These are phyloP conservation scores for Tachystola acroxantha DNA, from an alignment of 2,888 invertebrate species.

Conservation along the genomic window DNA sequence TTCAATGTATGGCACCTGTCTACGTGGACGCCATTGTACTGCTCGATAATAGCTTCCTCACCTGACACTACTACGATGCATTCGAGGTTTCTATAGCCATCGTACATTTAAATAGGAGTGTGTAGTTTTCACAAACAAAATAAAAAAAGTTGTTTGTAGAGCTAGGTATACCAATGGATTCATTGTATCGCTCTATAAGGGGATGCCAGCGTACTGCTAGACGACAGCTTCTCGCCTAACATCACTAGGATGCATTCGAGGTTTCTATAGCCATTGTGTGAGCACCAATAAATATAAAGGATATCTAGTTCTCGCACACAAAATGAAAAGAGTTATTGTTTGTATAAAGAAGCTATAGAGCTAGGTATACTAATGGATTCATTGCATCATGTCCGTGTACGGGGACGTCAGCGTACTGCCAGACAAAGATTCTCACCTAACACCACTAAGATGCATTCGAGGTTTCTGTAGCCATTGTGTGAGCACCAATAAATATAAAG, in stretches of 20 bases:
- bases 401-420: conserved; percentile 59
- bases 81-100: conserved; percentile 52
- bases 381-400: too few species aligned
- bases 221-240: conserved; percentile 57
- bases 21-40: conserved; percentile 60
- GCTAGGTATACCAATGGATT: too few species aligned
- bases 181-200: conserved; percentile 64
- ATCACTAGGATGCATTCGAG: conserved; percentile 45
- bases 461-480: conserved; percentile 44
- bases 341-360: too few species aligned
- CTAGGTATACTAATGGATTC: too few species aligned
- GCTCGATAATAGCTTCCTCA: conserved; percentile 61
- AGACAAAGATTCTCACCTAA: conserved; percentile 60
- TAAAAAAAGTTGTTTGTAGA: too few species aligned
- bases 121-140: too few species aligned
- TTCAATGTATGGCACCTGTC: conserved; percentile 34
- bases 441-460: conserved; percentile 42
- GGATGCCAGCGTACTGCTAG: conserved; percentile 55
- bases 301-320: too few species aligned
- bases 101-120: too few species aligned
- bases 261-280: conserved; percentile 42
- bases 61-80: conserved; percentile 46
- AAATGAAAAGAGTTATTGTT: too few species aligned
- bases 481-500: too few species aligned
- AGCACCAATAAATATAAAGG: too few species aligned